Percentiles rank a stretch among this genome's conserved stretches.
These are phyloP conservation scores for Crioceris asparagi DNA, from an alignment of 2,888 invertebrate genomes.

Conservation along the genomic window DNA sequence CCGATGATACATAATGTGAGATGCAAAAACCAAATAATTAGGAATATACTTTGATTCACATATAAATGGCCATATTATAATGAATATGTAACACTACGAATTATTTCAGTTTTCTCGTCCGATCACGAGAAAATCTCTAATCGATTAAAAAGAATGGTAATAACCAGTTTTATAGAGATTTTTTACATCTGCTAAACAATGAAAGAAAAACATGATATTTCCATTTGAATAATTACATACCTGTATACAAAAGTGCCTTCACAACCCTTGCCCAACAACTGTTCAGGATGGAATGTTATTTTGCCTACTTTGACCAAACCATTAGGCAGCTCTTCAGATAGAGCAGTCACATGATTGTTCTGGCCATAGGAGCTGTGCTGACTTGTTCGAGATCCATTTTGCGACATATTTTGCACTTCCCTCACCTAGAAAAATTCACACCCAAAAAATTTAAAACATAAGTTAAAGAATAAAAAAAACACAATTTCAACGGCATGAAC, in stretches of 20 bases:
- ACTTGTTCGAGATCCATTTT: conserved; percentile 34
- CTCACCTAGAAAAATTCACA: conserved; percentile 40
- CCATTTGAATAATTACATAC: conserved; percentile 34
- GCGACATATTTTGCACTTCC: conserved; percentile 57
- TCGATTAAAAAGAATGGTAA: too few species aligned
- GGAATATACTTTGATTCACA: too few species aligned
- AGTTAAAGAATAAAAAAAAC: conserved; percentile 1
- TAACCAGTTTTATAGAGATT: too few species aligned
- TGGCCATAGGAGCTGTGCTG: conserved; percentile 35
- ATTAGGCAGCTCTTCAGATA: conserved; percentile 51
- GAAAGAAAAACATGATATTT: background rate
- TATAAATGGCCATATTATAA: too few species aligned
- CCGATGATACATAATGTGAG: too few species aligned
- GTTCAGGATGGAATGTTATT: conserved; percentile 74
- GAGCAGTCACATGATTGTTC: conserved; percentile 41
- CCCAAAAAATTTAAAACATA: background rate
- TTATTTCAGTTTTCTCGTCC: too few species aligned
- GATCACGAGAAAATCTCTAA: too few species aligned
- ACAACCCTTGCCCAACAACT: conserved; percentile 90
- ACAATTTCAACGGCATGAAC: background rate
- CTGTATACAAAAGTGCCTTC: conserved; percentile 97
- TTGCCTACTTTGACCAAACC: conserved; percentile 71
- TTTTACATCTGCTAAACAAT: too few species aligned
- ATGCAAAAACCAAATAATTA: too few species aligned
- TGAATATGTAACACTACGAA: too few species aligned